Base-by-base conservation (phyloP, 2,113 vertebrate species). In the Phoenicopterus ruber region DNA sequence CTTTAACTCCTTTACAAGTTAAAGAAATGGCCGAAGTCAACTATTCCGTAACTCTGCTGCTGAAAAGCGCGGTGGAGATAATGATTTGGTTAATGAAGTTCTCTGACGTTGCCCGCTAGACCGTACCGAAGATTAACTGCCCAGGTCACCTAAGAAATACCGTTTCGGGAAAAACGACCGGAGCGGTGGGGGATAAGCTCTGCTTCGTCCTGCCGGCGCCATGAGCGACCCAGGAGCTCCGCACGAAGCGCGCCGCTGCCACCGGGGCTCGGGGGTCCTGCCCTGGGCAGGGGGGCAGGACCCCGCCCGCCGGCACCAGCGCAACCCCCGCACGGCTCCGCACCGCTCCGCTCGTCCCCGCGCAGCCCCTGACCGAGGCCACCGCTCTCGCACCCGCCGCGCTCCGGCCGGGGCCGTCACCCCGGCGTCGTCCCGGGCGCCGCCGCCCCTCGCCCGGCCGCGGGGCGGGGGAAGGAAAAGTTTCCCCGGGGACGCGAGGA, bases 181-280 rank as follows among this genome's bases (percentile, higher is more conserved):
- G 65, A 49, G 57, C 3, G 6, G 3, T 2, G 50, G 3, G 6
- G 17, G 40, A 0, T 4, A 31, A 21, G 14, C 72, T 24, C 59
- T 1, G 31, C 40, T 44, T 5, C 3, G 8, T 12, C 25, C 29
- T 19, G 5, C 11, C 24, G 17, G 22, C 3, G 29, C 28, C 3
- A 17, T 1, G 55, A 44, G 36, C 34, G 34, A 9, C 31, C 16
- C 13, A 7, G 17, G 6, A 29, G 76, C 67, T 2, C 18, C 3
- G 21, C 29, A 13, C 20, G 17, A 9, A 47, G 58, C 25, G 4
- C 38, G 3, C 10, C 22, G 29, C 26, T 19, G 32, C n/a, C 5
- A 0, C 0, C 55, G 20, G 44, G n/a, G 29, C 17, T 8, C 6
- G 13, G 13, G 31, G 26, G 14, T 77, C 40, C 40, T 20, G n/a